Evolutionary conservation across 2,113 vertebrate genomes (phyloP).

Genomic region (Nanorana parkeri): DNA sequence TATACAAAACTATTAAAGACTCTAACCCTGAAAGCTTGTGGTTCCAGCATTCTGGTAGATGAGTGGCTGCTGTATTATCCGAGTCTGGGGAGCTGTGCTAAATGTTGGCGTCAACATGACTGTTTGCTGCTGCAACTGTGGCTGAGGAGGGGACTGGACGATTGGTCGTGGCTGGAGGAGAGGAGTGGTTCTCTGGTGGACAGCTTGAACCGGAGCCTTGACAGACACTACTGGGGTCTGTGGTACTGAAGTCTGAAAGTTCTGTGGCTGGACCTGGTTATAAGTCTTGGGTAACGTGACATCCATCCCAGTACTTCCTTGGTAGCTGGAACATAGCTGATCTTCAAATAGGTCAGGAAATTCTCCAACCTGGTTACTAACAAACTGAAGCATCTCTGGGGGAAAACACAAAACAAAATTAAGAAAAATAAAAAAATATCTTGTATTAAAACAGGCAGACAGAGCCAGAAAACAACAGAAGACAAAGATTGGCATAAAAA

Average conservation of each 20-base stretch:
- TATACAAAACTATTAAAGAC: too few relatives aligned
- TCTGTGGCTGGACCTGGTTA: conserved; percentile 66
- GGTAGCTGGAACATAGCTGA: conserved; percentile 71
- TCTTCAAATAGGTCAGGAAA: conserved; percentile 94
- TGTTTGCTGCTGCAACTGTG: conserved; percentile 80
- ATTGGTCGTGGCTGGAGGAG: conserved; percentile 87
- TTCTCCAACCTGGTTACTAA: conserved; percentile 94
- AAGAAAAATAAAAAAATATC: neutral
- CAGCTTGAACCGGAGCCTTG: conserved; percentile 54
- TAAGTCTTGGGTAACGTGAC: conserved; percentile 62
- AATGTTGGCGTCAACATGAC: conserved; percentile 88
- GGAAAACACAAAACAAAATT: conserved; percentile 55
- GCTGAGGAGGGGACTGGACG: conserved; percentile 65
- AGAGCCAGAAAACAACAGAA: too few relatives aligned
- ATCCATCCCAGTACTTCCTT: conserved; percentile 53
- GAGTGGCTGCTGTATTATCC: conserved; percentile 91
- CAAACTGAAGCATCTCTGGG: conserved; percentile 97
- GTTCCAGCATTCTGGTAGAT: conserved; percentile 87
- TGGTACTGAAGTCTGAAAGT: conserved; percentile 66
- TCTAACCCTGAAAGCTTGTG: conserved; percentile 87
- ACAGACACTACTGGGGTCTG: conserved; percentile 70
- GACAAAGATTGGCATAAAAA: too few relatives aligned
- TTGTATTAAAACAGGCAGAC: neutral
- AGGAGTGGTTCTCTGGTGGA: conserved; percentile 70
- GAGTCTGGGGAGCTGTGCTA: conserved; percentile 82